phyloP scores from a whole-genome alignment of 1,140 invertebrate genomes.

The Drosophila pseudoobscura region DNA sequence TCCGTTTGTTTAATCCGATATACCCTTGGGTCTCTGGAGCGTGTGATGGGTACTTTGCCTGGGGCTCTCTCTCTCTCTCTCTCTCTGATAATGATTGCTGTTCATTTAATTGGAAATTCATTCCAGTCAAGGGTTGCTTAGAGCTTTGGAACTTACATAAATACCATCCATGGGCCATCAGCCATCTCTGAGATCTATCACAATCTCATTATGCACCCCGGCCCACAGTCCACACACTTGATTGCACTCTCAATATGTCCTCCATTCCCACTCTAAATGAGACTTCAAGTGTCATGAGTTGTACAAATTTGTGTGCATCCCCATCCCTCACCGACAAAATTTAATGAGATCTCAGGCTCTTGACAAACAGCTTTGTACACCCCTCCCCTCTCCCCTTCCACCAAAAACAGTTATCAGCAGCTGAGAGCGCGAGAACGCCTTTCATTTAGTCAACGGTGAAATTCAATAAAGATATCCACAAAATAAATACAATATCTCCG shows the following conservation, averaged over 20 bases:
- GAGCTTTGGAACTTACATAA: constrained; percentile 23
- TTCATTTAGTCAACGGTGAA: constrained; percentile 49
- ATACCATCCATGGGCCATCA: background rate
- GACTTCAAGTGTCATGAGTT: constrained; percentile 28
- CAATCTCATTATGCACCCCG: constrained; percentile 29
- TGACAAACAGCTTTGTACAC: constrained; percentile 4
- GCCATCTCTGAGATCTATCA: constrained; percentile 33
- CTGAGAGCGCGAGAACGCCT: constrained; percentile 44
- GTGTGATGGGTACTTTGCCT: background rate
- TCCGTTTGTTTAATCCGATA: too few relatives aligned
- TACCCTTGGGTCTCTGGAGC: too few relatives aligned
- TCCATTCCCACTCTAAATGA: constrained; percentile 27
- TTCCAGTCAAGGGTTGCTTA: constrained; percentile 22
- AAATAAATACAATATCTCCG: background rate
- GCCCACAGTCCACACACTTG: background rate
- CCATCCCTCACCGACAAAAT: constrained; percentile 34
- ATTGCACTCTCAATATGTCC: background rate
- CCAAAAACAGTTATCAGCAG: constrained; percentile 20
- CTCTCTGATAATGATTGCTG: constrained; percentile 6
- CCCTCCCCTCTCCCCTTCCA: background rate
- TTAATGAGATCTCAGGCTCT: constrained; percentile 24
- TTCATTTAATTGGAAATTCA: constrained; percentile 42
- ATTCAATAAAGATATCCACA: constrained; percentile 30
- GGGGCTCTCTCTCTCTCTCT: too few relatives aligned
- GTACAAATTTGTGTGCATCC: constrained; percentile 29